Percentiles rank a stretch among this genome's conserved stretches.
phyloP scores from a whole-genome alignment of 2,888 invertebrate genomes.

The Anaspis maculata region DNA sequence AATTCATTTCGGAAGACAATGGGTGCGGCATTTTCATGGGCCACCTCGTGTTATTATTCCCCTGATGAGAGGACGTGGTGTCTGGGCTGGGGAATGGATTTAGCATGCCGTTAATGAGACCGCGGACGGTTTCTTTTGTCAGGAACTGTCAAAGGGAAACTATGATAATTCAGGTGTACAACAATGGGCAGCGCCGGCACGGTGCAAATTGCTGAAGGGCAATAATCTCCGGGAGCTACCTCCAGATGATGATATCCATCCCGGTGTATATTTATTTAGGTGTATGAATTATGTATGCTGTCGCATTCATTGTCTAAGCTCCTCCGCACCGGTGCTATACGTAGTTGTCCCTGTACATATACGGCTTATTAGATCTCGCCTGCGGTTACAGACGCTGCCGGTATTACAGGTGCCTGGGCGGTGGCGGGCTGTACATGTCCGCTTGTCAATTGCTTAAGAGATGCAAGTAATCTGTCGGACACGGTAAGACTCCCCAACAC shows the following conservation, averaged over 20 bases:
- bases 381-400: slow-evolving; percentile 9
- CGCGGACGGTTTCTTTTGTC: too few species aligned
- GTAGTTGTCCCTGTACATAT: slow-evolving; percentile 24
- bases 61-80: too few species aligned
- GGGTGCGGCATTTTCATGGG: too few species aligned
- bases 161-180: too few species aligned
- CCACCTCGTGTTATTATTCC: too few species aligned
- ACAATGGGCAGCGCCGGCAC: slow-evolving; percentile 14
- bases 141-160: too few species aligned
- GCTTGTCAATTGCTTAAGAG: slow-evolving; percentile 6
- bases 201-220: slow-evolving; percentile 23
- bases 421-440: slow-evolving; percentile 1
- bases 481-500: too few species aligned
- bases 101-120: too few species aligned
- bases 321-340: slow-evolving; percentile 15
- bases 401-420: slow-evolving; percentile 8
- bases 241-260: slow-evolving; percentile 36
- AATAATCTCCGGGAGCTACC: slow-evolving; percentile 24
- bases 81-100: too few species aligned
- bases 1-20: too few species aligned
- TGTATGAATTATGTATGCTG: slow-evolving; percentile 37
- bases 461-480: too few species aligned
- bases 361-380: slow-evolving; percentile 18
- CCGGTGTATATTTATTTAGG: slow-evolving; percentile 37
- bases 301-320: slow-evolving; percentile 29